phyloP scores from a whole-genome alignment of 2,113 vertebrate genomes.

The Eurystomus gularis region DNA sequence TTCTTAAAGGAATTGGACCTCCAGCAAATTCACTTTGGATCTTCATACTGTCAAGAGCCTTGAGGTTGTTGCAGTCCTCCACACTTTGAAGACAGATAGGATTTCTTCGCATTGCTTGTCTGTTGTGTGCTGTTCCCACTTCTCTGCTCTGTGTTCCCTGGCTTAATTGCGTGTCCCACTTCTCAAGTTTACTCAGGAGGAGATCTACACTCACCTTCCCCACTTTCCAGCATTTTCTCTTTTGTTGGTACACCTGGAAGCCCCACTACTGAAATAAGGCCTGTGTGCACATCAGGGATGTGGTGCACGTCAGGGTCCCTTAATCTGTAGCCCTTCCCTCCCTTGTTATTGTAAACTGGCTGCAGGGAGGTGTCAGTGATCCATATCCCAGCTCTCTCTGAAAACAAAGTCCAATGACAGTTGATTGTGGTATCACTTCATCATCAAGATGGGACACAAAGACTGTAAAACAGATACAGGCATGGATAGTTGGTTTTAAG shows the following conservation, averaged over 20 bases:
- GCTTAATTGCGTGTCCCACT: not conserved
- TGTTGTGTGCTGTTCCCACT: not conserved
- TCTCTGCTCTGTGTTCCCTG: not conserved
- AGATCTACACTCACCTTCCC: not conserved
- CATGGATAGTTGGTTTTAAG: not conserved
- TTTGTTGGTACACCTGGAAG: not conserved
- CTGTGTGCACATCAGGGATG: no score
- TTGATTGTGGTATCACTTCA: not conserved
- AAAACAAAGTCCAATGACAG: not conserved
- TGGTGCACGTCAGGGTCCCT: not conserved
- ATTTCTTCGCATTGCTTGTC: not conserved
- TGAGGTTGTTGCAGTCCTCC: not conserved
- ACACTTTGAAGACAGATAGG: not conserved
- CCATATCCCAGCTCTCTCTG: not conserved
- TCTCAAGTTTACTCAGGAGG: not conserved
- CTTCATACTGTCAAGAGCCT: not conserved
- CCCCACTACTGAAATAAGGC: not conserved
- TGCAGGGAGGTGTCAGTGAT: not conserved
- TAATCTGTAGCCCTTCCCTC: not conserved
- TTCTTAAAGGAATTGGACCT: not conserved
- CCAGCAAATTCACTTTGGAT: not conserved
- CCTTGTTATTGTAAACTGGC: not conserved
- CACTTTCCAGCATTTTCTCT: not conserved
- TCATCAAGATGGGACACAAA: not conserved
- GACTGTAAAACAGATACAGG: not conserved